These are phyloP conservation scores for Silurus meridionalis DNA, from an alignment of 2,113 vertebrate genomes.

Conservation along the genomic window DNA sequence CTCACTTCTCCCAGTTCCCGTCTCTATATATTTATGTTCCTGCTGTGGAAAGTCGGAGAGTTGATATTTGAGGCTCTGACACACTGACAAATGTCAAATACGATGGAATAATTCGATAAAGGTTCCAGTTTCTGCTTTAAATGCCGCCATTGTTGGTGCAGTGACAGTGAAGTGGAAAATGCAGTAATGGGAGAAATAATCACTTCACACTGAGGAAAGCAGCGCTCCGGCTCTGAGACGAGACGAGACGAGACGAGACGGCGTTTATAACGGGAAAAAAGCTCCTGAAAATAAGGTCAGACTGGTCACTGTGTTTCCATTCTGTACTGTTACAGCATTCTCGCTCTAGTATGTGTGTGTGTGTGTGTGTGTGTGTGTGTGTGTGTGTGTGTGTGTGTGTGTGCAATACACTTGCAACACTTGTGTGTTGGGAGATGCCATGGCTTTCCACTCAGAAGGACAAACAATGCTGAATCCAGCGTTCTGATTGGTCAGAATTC, in stretches of 20 bases:
- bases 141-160: slow-evolving; percentile 10
- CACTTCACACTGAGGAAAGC: background rate
- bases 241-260: no score
- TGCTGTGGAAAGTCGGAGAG: slow-evolving; percentile 24
- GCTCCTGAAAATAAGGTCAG: slow-evolving; percentile 24
- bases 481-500: background rate
- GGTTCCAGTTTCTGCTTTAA: slow-evolving; percentile 8
- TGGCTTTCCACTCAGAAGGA: background rate
- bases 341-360: background rate
- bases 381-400: no score
- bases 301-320: background rate
- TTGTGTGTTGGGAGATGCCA: background rate
- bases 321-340: background rate
- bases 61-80: background rate
- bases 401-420: no score
- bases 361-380: background rate
- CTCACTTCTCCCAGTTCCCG: background rate
- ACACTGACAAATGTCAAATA: background rate
- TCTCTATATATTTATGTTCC: background rate
- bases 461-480: no score
- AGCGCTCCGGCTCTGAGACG: background rate
- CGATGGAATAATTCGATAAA: background rate
- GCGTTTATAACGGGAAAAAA: slow-evolving; percentile 12
- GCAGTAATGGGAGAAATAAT: slow-evolving; percentile 36
- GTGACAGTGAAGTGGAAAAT: slow-evolving; percentile 31